Conservation (phyloP, 2,113 vertebrate species). For the Rhizomys pruinosus region DNA sequence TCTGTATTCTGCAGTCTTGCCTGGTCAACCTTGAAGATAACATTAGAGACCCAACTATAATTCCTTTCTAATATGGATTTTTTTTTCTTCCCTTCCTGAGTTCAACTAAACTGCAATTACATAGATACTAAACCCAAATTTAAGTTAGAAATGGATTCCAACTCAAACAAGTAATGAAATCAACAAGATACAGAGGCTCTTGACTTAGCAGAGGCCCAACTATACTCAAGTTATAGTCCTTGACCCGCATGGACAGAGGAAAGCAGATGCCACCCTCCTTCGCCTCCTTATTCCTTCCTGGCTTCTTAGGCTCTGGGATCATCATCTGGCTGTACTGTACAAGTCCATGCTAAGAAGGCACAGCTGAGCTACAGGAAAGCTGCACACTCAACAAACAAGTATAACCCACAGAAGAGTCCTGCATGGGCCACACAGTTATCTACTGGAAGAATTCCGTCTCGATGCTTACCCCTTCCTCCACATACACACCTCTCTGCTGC, state of each 20-base stretch:
- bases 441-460: not conserved
- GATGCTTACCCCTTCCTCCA: not conserved
- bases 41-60: not conserved
- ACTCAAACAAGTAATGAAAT: conserved; percentile 32
- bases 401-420: not conserved
- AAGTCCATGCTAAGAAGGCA: not conserved
- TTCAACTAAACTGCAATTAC: not conserved
- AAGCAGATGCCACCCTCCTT: not conserved
- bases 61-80: not conserved
- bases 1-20: not conserved
- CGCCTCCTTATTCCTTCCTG: not conserved
- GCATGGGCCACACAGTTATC: not conserved
- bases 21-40: not conserved
- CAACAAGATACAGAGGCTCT: not conserved
- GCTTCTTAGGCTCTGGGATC: not conserved
- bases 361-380: too few species aligned
- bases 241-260: not conserved
- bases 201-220: not conserved
- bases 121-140: not conserved
- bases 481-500: not conserved
- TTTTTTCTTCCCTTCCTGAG: not conserved
- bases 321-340: not conserved
- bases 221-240: not conserved
- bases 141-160: conserved; percentile 8
- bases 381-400: not conserved